Percentiles rank a stretch among this genome's conserved stretches.
phyloP scores from a whole-genome alignment of 2,113 vertebrate genomes.

The Muntiacus muntjak region DNA sequence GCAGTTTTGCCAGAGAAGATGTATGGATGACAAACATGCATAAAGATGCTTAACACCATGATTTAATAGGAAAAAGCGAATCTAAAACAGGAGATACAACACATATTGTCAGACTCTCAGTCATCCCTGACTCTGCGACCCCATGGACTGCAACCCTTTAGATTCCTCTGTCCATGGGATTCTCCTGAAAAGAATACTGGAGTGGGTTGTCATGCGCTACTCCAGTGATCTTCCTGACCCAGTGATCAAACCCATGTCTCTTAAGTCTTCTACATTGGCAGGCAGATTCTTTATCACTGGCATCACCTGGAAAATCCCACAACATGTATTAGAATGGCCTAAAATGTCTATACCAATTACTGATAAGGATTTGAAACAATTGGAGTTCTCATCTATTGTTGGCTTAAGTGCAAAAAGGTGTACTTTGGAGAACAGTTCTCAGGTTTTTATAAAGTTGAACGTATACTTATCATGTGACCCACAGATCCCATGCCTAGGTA shows the following conservation, averaged over 20 bases:
- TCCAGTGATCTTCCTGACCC: not conserved
- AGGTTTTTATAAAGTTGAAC: not conserved
- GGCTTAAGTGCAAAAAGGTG: not conserved
- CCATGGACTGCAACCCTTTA: not conserved
- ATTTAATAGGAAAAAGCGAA: not conserved
- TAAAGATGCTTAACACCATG: not conserved
- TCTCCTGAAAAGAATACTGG: not conserved
- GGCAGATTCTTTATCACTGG: not conserved
- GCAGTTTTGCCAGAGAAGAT: not conserved
- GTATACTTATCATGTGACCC: not conserved
- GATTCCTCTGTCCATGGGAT: not conserved
- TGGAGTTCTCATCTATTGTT: not conserved
- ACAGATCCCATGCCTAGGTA: not conserved
- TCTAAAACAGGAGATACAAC: not conserved
- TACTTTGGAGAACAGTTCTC: not conserved
- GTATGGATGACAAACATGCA: not conserved
- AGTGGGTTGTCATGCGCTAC: not conserved
- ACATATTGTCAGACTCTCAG: not conserved
- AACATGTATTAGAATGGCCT: not conserved
- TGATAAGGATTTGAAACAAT: not conserved
- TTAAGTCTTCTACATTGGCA: not conserved
- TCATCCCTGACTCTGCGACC: rapidly evolving
- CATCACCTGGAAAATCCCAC: not conserved
- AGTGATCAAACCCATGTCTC: too few species aligned
- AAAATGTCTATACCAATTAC: not conserved